phyloP scores from a whole-genome alignment of 1,140 invertebrate genomes.

The Melanaphis sacchari region DNA sequence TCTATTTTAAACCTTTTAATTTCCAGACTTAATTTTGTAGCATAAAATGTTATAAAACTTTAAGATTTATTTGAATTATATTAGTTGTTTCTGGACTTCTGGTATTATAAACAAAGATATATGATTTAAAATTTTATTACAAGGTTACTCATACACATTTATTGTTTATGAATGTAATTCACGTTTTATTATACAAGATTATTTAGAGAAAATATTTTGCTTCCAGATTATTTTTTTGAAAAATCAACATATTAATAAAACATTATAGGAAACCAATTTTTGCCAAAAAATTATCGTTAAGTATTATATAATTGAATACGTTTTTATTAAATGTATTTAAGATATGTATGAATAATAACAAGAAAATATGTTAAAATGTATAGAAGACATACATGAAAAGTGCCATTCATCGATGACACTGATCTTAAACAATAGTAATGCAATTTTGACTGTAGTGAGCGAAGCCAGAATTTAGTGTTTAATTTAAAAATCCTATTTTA shows the following conservation, averaged over 20 bases:
- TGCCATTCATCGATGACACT: not conserved
- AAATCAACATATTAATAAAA: not conserved
- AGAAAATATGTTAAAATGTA: not conserved
- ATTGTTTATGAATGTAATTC: not conserved
- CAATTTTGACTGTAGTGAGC: not conserved
- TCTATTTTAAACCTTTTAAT: not conserved
- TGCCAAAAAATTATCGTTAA: not conserved
- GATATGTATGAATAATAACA: not conserved
- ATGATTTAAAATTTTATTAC: not conserved
- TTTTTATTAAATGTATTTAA: not conserved
- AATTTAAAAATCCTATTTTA: not conserved
- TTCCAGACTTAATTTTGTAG: not conserved
- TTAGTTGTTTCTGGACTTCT: not conserved
- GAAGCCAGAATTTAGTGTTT: no score
- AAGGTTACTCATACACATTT: not conserved
- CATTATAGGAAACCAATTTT: not conserved
- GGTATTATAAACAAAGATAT: not conserved
- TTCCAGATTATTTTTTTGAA: not conserved
- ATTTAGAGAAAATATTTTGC: not conserved
- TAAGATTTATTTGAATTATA: not conserved
- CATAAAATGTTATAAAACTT: not conserved
- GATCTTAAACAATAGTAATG: not conserved
- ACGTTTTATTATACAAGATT: no score
- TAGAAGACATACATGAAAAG: not conserved
- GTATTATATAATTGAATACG: not conserved